Evolutionary conservation across 2,113 vertebrate species (phyloP).

Genomic region (Nycticebus coucang): DNA sequence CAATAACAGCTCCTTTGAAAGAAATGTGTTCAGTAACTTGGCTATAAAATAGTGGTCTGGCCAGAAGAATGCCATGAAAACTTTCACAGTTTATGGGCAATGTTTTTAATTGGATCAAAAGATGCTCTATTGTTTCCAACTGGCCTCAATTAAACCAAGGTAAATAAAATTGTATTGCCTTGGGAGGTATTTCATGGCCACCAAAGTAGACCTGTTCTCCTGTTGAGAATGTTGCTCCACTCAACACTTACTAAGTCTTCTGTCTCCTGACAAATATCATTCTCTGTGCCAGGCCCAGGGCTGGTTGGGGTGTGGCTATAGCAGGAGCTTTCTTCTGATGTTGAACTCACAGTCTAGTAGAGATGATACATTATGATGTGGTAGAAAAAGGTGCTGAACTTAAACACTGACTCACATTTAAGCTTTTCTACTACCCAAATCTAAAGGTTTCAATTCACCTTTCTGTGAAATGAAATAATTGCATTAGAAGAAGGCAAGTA

Average conservation of each 20-base stretch:
- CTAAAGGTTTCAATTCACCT: neutral
- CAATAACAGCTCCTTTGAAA: conserved; percentile 80
- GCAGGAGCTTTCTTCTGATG: neutral
- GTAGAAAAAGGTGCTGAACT: neutral
- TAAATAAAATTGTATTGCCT: conserved; percentile 47
- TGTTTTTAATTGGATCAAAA: conserved; percentile 69
- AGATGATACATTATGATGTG: neutral
- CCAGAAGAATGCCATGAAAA: conserved; percentile 75
- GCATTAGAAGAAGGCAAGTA: neutral
- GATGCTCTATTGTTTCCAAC: conserved; percentile 70
- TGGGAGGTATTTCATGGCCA: conserved; percentile 49
- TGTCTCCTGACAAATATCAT: neutral
- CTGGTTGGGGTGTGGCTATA: neutral
- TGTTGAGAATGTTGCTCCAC: neutral
- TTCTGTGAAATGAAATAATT: conserved; percentile 9
- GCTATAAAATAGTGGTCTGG: conserved; percentile 81
- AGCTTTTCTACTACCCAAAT: neutral
- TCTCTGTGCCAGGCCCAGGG: neutral
- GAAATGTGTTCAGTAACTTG: conserved; percentile 77
- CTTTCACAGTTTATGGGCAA: conserved; percentile 67
- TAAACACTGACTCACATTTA: neutral
- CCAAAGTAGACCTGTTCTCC: conserved; percentile 52
- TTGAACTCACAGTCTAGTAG: neutral
- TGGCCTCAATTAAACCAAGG: conserved; percentile 64
- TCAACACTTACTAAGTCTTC: neutral